Percentiles rank a stretch among this genome's conserved stretches.
Conservation (phyloP, 92 coral and sea anemone genomes). For the Siderastrea siderea region DNA sequence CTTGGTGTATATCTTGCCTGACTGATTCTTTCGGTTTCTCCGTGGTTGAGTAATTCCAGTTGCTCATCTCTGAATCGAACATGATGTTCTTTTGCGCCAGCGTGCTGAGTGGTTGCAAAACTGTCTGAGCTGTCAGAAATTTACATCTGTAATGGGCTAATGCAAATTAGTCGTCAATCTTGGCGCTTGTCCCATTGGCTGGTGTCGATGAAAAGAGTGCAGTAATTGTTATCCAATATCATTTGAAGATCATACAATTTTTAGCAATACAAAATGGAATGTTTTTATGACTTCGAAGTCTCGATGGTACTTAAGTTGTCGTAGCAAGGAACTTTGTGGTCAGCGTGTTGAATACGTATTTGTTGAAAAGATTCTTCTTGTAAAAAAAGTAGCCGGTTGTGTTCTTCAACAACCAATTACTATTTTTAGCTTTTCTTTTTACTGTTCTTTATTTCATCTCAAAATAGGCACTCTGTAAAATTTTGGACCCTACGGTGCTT, state of each 20-base stretch:
- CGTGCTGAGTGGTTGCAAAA: neutral
- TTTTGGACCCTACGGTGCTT: too few relatives aligned
- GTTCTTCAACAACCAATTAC: too few relatives aligned
- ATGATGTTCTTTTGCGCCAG: neutral
- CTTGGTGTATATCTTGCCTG: constrained; percentile 65
- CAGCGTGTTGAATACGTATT: too few relatives aligned
- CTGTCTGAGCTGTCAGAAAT: constrained; percentile 5
- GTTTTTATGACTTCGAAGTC: neutral
- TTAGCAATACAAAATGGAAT: neutral
- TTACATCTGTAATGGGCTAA: constrained; percentile 28
- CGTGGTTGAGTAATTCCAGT: neutral
- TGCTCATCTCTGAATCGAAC: neutral
- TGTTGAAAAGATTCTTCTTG: too few relatives aligned
- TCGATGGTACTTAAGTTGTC: neutral
- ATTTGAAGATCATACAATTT: neutral
- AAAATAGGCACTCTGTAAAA: too few relatives aligned
- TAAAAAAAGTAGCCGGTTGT: too few relatives aligned
- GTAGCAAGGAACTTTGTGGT: too few relatives aligned
- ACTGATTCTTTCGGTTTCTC: neutral
- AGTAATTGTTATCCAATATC: constrained; percentile 4
- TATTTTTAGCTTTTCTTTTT: too few relatives aligned
- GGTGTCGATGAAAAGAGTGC: neutral
- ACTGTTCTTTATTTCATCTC: too few relatives aligned
- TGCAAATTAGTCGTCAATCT: constrained; percentile 25
- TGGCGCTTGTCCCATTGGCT: constrained; percentile 28